Percentiles rank a stretch among this genome's conserved stretches.
Evolutionary conservation across 2,797 vertebrate genomes (phyloP).

Genomic region (Tenualosa ilisha): DNA sequence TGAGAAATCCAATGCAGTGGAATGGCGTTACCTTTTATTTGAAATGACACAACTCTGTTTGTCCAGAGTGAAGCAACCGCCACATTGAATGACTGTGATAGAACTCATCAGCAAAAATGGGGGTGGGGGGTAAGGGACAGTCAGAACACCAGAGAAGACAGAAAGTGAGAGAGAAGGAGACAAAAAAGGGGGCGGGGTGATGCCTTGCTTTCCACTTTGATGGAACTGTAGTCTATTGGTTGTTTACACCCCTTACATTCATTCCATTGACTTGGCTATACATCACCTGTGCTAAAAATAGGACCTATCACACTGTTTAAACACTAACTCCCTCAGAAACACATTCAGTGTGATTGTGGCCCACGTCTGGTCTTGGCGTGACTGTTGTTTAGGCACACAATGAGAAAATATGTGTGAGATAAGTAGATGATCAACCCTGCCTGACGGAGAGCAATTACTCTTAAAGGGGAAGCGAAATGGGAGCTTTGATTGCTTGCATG

Average conservation of each 20-base stretch:
- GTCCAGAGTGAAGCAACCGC: not conserved
- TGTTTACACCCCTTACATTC: not conserved
- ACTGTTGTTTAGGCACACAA: not conserved
- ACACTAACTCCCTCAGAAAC: not conserved
- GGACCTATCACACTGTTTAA: not conserved
- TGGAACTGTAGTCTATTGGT: not conserved
- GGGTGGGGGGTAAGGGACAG: not conserved
- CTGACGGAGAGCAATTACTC: not conserved
- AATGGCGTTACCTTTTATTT: not conserved
- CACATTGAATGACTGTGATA: not conserved
- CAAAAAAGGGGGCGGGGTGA: not conserved
- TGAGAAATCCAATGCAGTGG: not conserved
- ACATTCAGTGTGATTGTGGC: not conserved
- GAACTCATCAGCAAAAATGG: not conserved
- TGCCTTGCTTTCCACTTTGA: not conserved
- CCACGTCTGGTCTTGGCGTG: not conserved
- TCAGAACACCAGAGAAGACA: not conserved
- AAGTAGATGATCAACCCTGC: not conserved
- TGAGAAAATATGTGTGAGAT: not conserved
- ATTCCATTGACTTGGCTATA: not conserved
- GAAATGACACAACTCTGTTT: not conserved
- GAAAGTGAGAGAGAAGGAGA: not conserved
- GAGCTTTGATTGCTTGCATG: not conserved
- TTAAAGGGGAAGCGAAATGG: not conserved
- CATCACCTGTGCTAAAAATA: constrained; percentile 7